Evolutionary conservation across 2,113 vertebrate genomes (phyloP).

Genomic region (Willisornis vidua): DNA sequence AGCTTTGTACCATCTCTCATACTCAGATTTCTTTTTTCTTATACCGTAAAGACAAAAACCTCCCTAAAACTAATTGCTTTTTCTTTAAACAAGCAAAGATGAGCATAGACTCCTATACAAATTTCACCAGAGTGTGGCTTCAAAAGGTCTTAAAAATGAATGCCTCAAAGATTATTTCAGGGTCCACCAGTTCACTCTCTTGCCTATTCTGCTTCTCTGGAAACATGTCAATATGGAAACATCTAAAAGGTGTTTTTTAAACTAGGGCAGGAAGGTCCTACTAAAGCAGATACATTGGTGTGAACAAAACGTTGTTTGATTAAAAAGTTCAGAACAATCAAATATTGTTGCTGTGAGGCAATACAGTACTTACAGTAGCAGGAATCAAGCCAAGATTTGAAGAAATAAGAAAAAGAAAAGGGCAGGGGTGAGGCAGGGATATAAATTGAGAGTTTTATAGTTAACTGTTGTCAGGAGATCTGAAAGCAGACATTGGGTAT

Average conservation of each 20-base stretch:
- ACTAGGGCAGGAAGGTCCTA: neutral
- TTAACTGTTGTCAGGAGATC: neutral
- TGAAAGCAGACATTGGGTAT: neutral
- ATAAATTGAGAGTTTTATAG: neutral
- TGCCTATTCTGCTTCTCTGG: neutral
- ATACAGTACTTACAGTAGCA: neutral
- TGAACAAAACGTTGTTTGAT: neutral
- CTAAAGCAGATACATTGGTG: neutral
- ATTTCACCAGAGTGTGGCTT: neutral
- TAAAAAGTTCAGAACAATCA: neutral
- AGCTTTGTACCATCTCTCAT: neutral
- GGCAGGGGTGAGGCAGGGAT: neutral
- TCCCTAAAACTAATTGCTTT: neutral
- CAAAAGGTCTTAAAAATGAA: neutral
- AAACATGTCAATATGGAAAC: neutral
- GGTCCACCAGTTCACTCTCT: neutral
- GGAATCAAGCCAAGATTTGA: neutral
- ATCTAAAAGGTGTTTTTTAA: neutral
- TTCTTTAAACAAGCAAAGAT: neutral
- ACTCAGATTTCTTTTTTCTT: neutral
- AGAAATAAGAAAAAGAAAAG: neutral
- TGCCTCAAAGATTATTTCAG: neutral
- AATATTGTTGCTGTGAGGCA: neutral
- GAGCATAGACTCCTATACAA: neutral
- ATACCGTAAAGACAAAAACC: neutral